Evolutionary conservation across 2,888 invertebrate species (phyloP).

Genomic region (Pollenia griseotomentosa): DNA sequence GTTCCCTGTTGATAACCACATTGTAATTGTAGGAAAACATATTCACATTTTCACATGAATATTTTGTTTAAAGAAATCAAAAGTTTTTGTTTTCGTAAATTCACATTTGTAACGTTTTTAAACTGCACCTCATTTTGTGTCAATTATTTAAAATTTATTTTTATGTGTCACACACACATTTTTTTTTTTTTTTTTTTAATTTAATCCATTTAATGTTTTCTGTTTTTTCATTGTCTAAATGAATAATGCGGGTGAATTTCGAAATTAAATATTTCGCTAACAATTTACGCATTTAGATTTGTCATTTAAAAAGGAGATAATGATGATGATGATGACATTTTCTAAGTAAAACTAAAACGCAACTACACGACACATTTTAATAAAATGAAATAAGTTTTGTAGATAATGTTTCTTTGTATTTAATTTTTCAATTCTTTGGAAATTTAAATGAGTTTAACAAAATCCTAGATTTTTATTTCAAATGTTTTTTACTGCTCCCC

Average conservation of each 20-base stretch:
- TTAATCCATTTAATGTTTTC: slow-evolving; percentile 8
- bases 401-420: neutral
- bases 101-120: slow-evolving; percentile 30
- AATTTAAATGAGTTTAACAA: slow-evolving; percentile 3
- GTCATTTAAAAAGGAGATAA: neutral
- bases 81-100: slow-evolving; percentile 29
- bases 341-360: neutral
- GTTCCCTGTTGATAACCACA: too few species aligned
- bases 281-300: slow-evolving; percentile 26
- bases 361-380: neutral
- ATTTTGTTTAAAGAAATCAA: slow-evolving; percentile 43
- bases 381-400: neutral
- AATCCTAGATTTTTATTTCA: neutral
- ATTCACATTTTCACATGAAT: neutral
- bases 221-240: slow-evolving; percentile 17
- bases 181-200: slow-evolving; percentile 20
- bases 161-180: slow-evolving; percentile 61
- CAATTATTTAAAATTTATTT: slow-evolving; percentile 70
- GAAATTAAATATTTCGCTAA: neutral
- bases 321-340: neutral
- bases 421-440: slow-evolving; percentile 10
- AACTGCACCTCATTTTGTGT: slow-evolving; percentile 68
- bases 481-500: slow-evolving; percentile 39
- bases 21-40: too few species aligned
- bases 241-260: slow-evolving; percentile 31